Evolutionary conservation across 2,888 invertebrate genomes (phyloP), one percentile per base, ranked within the genome.

Genomic region (Drosophila mettleri): DNA sequence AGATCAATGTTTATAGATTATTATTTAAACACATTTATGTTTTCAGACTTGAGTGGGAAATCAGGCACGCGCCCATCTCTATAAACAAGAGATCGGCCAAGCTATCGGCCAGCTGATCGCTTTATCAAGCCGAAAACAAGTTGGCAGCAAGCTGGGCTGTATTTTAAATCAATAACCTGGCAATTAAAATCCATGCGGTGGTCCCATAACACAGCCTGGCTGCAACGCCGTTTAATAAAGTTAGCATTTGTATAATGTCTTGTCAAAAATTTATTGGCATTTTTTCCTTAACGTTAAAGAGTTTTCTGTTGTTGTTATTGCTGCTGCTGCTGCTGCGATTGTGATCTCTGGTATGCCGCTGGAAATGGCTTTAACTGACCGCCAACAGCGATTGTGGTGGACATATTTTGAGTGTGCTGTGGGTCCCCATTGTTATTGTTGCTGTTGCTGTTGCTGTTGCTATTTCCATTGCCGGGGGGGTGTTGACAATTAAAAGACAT

Each of bases 181-280:
- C 76, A 80, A 86, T 82, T 84, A 89, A 86, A 89, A 71, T 70
- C 66, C 78, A 78, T 71, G 73, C 67, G 80, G 84, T 85, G 89
- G 89, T 80, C 78, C 61, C 33, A 46, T 33, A 60, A 31, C 22
- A 38, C 51, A 16, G 31, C 31, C 34, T n/a, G 22, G 41, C 36
- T 46, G 41, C 58, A 62, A 55, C 48, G 29, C 45, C 58, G 64
- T 66, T 76, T 79, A 84, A 81, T 85, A 86, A 84, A 88, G 80
- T 80, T 68, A 82, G 61, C 88, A 84, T 79, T 86, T 81, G 73
- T 69, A 79, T 71, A 85, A 81, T 79, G 83, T 82, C 70, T 87
- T 86, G 86, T 88, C 86, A 85, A 88, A 85, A 80, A 75, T 80
- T 78, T 80, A 86, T 86, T 83, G 78, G 76, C 80, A 88, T 88